Percentiles rank a stretch among this genome's conserved stretches.
These are phyloP conservation scores for Buphagus erythrorhynchus DNA, from an alignment of 2,797 vertebrate species.

Conservation along the genomic window DNA sequence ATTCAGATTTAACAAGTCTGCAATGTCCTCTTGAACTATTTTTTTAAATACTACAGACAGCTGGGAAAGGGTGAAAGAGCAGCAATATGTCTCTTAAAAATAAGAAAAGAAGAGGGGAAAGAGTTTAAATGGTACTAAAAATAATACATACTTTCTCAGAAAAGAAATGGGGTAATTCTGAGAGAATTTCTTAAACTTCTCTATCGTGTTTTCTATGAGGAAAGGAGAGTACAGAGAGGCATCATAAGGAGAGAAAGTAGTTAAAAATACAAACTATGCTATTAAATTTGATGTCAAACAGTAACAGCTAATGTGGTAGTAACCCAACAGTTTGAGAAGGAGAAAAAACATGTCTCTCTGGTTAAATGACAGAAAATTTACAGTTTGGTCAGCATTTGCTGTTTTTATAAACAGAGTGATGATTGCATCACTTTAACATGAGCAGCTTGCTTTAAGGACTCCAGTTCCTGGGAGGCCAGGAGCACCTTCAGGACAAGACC, in stretches of 20 bases:
- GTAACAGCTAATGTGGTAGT: not conserved
- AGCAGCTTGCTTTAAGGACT: not conserved
- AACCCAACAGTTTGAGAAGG: not conserved
- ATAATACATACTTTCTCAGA: conserved; percentile 50
- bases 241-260: not conserved
- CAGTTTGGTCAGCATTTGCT: not conserved
- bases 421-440: not conserved
- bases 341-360: not conserved
- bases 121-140: conserved; percentile 58
- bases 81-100: conserved; percentile 68
- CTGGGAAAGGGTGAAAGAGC: conserved; percentile 11
- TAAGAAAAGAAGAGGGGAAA: conserved; percentile 8
- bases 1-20: conserved; percentile 77
- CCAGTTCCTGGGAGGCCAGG: not conserved
- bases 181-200: conserved; percentile 63
- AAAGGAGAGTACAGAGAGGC: not conserved
- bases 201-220: not conserved
- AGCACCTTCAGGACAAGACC: not conserved
- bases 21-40: conserved; percentile 71
- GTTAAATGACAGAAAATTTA: not conserved
- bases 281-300: conserved; percentile 4
- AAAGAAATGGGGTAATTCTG: conserved; percentile 22
- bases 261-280: conserved; percentile 12
- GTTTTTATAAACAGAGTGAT: not conserved
- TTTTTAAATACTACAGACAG: conserved; percentile 60